Base-by-base conservation (phyloP, 2,888 invertebrate species). In the Drosophila mimica region DNA sequence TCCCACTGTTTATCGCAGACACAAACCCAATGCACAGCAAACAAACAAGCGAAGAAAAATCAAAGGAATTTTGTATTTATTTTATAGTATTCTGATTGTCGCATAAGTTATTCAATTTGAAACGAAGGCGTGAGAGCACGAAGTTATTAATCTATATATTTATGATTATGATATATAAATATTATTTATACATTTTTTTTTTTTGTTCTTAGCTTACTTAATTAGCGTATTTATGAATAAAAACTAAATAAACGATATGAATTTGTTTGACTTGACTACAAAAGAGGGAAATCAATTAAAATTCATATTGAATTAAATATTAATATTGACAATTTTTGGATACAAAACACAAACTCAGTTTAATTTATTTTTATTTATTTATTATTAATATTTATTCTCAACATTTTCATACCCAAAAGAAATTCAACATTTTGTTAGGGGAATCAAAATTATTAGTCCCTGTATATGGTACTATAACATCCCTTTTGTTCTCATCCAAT, bases 41-140 rank as follows among this genome's bases (percentile, higher is more conserved):
- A 34, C 60, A 48, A 65, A 36, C 28, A 64, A 30, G 46, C 25
- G 25, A 30, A 25, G 17, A 8, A 33, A 11, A 43, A 54, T 25
- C 46, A 46, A 58, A 68, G 67, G 67, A 70, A 62, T 70, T 70
- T 83, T 69, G 84, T 86, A 84, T 84, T 84, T 79, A 25, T 13
- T 71, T 73, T 61, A 84, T 74, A 85, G 83, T 84, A 84, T 84
- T 84, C 63, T 65, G 69, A 62, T 59, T 68, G 62, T 65, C 31
- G 54, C 60, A 58, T 57, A 70, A 68, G 73, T 69, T 73, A 75
- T 65, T 40, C 34, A 46, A 74, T 54, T 58, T 70, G 54, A 40
- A 48, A 65, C 38, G 54, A 51, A 53, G 62, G 40, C 54, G 59
- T 56, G 28, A 75, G 54, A 31, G 52, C 63, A 64, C 53, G 64